phyloP scores from a whole-genome alignment of 2,888 invertebrate species.

The Clusia tigrina region DNA sequence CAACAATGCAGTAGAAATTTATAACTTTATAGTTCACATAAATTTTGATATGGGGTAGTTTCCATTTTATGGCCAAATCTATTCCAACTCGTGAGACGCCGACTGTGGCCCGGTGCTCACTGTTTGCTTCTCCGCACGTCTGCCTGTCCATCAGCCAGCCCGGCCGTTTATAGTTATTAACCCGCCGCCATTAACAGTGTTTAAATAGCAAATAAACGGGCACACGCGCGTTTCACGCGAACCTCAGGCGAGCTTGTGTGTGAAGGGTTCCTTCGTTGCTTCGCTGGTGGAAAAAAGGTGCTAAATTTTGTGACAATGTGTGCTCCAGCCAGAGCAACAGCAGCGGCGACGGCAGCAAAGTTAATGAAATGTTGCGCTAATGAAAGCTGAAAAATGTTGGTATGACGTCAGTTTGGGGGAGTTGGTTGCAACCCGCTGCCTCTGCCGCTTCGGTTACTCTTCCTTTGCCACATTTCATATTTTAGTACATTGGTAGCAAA shows the following conservation, averaged over 20 bases:
- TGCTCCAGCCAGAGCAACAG: background rate
- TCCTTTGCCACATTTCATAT: no score
- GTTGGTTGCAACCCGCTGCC: no score
- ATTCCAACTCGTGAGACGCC: background rate
- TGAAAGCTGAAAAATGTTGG: conserved; percentile 10
- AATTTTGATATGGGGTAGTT: conserved; percentile 1
- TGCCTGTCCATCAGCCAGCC: background rate
- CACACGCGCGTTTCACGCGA: background rate
- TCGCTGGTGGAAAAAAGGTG: conserved; percentile 42
- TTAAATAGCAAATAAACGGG: conserved; percentile 8
- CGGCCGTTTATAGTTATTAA: background rate
- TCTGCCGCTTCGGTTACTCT: no score
- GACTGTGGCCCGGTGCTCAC: background rate
- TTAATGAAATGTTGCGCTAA: conserved; percentile 8
- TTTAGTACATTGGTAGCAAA: no score
- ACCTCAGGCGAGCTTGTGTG: background rate
- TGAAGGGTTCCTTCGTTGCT: background rate
- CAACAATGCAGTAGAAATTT: no score
- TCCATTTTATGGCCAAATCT: background rate
- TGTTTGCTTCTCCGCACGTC: background rate
- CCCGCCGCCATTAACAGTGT: conserved; percentile 7
- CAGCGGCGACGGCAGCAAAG: background rate
- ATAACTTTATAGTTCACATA: conserved; percentile 8
- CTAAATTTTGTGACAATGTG: conserved; percentile 48
- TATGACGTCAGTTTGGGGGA: no score